Base-by-base conservation (phyloP, 2,113 vertebrate genomes). In the Labeo catla region DNA sequence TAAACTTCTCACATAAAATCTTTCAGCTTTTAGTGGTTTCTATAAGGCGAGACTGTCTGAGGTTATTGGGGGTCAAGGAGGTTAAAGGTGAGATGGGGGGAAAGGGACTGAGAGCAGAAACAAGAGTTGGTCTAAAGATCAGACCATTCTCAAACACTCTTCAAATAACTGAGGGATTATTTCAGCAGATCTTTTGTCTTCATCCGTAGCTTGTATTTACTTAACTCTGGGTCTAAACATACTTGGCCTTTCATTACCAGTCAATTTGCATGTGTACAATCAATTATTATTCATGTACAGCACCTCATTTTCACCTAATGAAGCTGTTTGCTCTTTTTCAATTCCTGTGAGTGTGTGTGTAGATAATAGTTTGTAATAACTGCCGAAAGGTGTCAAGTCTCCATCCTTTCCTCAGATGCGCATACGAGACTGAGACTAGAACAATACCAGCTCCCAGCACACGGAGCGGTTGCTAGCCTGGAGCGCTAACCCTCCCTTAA, bases 401-500 rank as follows among this genome's bases (percentile, higher is more conserved):
- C 68, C 68, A 45, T 57, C 21, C 21, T 73, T 57, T 73, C 72
- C 70, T 10, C 49, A 57, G 36, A 86, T 76, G 86, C 57, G 81
- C 84, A 86, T 80, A 13, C 50, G 15, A 80, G 16, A 21, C 59
- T 15, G 28, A 63, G 19, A 8, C 43, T 73, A 65, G 65, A 85
- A 73, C 79, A 85, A 87, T 57, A 79, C 73, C 43, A 63, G 74
- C 21, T 63, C 50, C 23, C 36, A 72, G 11, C 70, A 85, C 61
- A 72, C 43, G 43, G 68, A 81, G 47, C 70, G 47, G 50, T 57
- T 52, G 68, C 45, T 85, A 77, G 84, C 87, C 68, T 76, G 59
- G 16, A 45, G 78, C 43, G 39, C 72, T 63, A 72, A 66, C 80
- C 83, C 50, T 83, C 73, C 74, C 74, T 86, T 50, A 86, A 81